Evolutionary conservation across 2,113 vertebrate species (phyloP).

Genomic region (Todiramphus saurophagus): DNA sequence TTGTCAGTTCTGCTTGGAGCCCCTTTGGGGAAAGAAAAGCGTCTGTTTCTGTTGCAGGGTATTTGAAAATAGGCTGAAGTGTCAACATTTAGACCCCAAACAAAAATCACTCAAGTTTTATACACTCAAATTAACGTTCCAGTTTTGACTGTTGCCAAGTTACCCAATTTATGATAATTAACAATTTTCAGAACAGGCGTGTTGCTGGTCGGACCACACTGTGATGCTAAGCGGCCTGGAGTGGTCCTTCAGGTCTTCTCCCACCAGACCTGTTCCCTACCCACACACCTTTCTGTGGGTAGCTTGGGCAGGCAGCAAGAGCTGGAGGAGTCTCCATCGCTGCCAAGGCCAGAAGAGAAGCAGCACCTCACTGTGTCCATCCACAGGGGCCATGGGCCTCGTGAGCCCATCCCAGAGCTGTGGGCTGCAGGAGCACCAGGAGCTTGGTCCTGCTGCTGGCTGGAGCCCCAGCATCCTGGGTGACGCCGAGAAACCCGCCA

Average conservation of each 20-base stretch:
- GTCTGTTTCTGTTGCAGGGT: not conserved
- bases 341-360: not conserved
- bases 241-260: no score
- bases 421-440: not conserved
- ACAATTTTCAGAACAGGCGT: not conserved
- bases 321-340: not conserved
- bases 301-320: fast-evolving
- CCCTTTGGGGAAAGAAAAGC: not conserved
- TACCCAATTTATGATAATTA: not conserved
- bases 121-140: not conserved
- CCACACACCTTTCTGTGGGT: fast-evolving
- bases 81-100: not conserved
- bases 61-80: not conserved
- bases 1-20: not conserved
- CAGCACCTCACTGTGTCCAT: fast-evolving
- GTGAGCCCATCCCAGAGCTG: fast-evolving
- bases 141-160: not conserved
- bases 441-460: not conserved
- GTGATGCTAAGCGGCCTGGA: not conserved
- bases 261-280: not conserved
- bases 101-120: not conserved
- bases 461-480: not conserved
- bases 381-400: not conserved
- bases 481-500: not conserved
- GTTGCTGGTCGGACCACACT: no score